A percentile compares a stretch with the other conserved stretches of the same genome.
phyloP scores from a whole-genome alignment of 1,140 invertebrate genomes.

The Drosophila punjabiensis region DNA sequence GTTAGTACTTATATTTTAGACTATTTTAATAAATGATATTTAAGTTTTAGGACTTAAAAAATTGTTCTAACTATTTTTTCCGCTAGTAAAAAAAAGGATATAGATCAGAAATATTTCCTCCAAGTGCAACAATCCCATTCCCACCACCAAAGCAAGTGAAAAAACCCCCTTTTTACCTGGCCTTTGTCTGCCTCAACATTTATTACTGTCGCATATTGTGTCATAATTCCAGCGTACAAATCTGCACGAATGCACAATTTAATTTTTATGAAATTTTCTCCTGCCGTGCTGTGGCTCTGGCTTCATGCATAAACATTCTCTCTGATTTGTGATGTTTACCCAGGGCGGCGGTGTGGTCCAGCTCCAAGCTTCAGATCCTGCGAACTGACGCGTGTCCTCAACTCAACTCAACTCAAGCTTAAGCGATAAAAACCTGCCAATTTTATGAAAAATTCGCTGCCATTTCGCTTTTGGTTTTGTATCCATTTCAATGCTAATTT shows the following conservation, averaged over 20 bases:
- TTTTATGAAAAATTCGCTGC: constrained; percentile 48
- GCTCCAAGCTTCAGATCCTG: constrained; percentile 12
- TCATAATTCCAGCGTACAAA: constrained; percentile 54
- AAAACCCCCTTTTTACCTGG: constrained; percentile 2
- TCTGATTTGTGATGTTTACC: constrained; percentile 55
- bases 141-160: neutral
- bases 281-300: neutral
- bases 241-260: constrained; percentile 63
- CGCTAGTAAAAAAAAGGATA: too few species aligned
- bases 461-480: constrained; percentile 12
- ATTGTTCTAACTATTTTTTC: too few species aligned
- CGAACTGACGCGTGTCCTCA: constrained; percentile 15
- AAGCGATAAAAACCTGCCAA: constrained; percentile 44
- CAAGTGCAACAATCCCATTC: neutral
- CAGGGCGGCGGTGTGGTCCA: constrained; percentile 9
- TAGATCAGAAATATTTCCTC: neutral
- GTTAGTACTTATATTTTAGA: too few species aligned
- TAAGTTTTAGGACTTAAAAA: too few species aligned
- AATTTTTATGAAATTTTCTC: constrained; percentile 57
- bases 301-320: constrained; percentile 39
- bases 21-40: too few species aligned
- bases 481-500: constrained; percentile 58
- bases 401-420: constrained; percentile 19
- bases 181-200: constrained; percentile 44
- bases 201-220: constrained; percentile 57